A percentile compares a stretch with the other conserved stretches of the same genome.
phyloP scores from a whole-genome alignment of 2,888 invertebrate species.

The Thymelicus sylvestris region DNA sequence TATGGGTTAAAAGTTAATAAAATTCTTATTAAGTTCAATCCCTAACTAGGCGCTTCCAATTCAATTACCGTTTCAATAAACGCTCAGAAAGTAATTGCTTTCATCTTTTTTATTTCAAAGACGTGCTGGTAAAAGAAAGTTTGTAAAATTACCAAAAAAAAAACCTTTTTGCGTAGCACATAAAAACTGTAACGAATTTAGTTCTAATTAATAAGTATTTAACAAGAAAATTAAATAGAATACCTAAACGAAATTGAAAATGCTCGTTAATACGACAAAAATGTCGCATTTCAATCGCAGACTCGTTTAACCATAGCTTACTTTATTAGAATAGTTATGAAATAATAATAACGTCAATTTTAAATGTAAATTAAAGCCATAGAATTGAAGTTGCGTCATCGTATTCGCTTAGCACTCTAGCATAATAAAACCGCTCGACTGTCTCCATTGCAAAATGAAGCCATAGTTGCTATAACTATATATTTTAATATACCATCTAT shows the following conservation, averaged over 20 bases:
- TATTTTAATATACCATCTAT: too few relatives aligned
- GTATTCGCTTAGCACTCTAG: too few relatives aligned
- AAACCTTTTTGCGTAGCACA: slow-evolving; percentile 16
- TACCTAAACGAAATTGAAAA: neutral
- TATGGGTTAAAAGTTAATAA: slow-evolving; percentile 8
- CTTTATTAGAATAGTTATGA: too few relatives aligned
- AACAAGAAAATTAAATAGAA: neutral
- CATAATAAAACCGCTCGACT: too few relatives aligned
- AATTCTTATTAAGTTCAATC: slow-evolving; percentile 13
- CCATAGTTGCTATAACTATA: too few relatives aligned
- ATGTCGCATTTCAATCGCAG: slow-evolving; percentile 8
- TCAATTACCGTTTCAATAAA: slow-evolving; percentile 10
- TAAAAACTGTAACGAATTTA: neutral
- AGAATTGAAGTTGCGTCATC: too few relatives aligned
- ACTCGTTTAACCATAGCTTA: slow-evolving; percentile 21
- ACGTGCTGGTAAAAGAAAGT: slow-evolving; percentile 4
- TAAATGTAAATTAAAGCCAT: too few relatives aligned
- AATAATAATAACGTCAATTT: too few relatives aligned
- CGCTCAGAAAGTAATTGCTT: neutral
- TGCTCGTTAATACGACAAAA: too few relatives aligned
- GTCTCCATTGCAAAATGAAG: too few relatives aligned
- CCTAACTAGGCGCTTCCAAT: slow-evolving; percentile 11
- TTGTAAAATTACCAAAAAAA: slow-evolving; percentile 3
- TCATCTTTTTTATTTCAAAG: slow-evolving; percentile 16
- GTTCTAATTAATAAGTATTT: neutral